phyloP scores from a whole-genome alignment of 2,797 vertebrate genomes.

The Vespertilio murinus region DNA sequence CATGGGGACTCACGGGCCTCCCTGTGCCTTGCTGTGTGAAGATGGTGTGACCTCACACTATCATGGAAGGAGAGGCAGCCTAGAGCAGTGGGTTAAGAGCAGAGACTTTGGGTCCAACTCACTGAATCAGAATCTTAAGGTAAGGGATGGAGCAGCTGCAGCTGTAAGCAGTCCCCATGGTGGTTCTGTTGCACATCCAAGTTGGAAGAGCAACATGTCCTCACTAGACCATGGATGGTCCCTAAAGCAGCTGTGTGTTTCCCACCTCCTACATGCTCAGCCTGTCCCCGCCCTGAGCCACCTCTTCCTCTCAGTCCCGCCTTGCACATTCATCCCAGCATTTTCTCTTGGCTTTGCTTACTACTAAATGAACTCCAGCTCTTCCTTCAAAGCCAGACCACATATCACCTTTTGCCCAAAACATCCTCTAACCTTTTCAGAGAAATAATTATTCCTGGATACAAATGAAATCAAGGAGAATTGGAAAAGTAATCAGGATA shows the following conservation, averaged over 20 bases:
- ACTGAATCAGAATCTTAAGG: neutral
- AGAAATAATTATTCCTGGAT: slow-evolving; percentile 20
- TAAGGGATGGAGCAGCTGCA: neutral
- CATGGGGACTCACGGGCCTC: neutral
- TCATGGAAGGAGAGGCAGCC: neutral
- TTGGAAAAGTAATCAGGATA: neutral
- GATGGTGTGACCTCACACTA: neutral
- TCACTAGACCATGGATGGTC: neutral
- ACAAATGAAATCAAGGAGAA: neutral
- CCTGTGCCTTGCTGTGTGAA: neutral
- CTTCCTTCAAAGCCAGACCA: neutral
- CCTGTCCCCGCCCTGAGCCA: neutral
- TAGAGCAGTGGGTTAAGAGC: neutral
- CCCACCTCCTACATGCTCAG: too few relatives aligned
- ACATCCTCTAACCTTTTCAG: slow-evolving; percentile 4
- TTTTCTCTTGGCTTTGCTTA: neutral
- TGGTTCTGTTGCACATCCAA: neutral
- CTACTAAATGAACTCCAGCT: neutral
- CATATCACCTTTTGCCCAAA: neutral
- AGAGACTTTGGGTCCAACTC: neutral
- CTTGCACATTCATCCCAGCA: neutral
- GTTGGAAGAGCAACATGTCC: neutral
- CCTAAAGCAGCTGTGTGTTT: neutral
- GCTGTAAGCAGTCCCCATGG: neutral
- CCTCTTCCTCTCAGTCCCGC: neutral